Conservation (phyloP, 2,888 invertebrate species). For the Lathronympha strigana region DNA sequence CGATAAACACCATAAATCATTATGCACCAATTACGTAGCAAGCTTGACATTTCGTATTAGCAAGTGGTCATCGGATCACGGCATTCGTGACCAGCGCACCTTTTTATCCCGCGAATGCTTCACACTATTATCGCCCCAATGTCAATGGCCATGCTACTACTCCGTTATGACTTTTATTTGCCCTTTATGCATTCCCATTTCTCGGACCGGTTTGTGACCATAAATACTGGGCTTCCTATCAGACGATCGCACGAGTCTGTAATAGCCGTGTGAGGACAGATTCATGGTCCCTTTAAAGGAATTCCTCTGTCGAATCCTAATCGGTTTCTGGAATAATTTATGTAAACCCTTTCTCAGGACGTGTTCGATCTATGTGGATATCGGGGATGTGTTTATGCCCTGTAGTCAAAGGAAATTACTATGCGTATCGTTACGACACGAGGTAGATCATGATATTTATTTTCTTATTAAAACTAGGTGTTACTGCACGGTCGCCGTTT, state of each 20-base stretch:
- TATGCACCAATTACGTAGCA: constrained; percentile 37
- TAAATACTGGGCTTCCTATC: constrained; percentile 66
- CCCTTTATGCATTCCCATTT: constrained; percentile 59
- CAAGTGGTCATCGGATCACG: constrained; percentile 45
- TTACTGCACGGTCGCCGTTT: too few relatives aligned
- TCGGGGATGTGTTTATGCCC: constrained; percentile 21
- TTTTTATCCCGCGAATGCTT: constrained; percentile 61
- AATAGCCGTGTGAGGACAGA: constrained; percentile 70
- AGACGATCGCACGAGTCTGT: constrained; percentile 71
- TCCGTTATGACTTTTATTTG: constrained; percentile 77
- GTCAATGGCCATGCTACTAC: constrained; percentile 54
- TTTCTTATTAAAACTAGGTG: too few relatives aligned
- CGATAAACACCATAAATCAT: too few relatives aligned
- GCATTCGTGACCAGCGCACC: constrained; percentile 46
- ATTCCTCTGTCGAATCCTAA: constrained; percentile 74
- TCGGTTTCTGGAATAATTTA: constrained; percentile 75
- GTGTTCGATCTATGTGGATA: constrained; percentile 50
- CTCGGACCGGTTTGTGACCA: constrained; percentile 63
- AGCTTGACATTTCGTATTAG: constrained; percentile 41
- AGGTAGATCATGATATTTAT: too few relatives aligned
- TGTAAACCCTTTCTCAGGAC: constrained; percentile 65
- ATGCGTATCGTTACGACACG: too few relatives aligned
- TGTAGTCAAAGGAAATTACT: not conserved
- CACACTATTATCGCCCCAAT: constrained; percentile 60
- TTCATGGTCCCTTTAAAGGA: constrained; percentile 71